phyloP scores from a whole-genome alignment of 2,888 invertebrate species.

The Eutolmus rufibarbis region DNA sequence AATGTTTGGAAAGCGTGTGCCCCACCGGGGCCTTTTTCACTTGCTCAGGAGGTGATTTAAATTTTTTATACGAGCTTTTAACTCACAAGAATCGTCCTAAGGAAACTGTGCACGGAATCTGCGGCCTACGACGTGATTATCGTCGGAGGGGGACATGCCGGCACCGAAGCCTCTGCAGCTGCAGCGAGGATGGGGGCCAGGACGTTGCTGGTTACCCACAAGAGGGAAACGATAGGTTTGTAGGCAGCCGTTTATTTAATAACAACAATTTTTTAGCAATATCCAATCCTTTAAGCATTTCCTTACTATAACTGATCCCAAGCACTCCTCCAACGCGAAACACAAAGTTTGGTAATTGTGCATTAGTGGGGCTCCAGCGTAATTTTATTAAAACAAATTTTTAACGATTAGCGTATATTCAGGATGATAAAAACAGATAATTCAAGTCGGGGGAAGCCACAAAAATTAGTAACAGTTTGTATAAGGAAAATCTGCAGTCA shows the following conservation, averaged over 20 bases:
- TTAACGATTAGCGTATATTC: no score
- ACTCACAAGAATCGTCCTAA: not conserved
- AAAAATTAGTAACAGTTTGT: no score
- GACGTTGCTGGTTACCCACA: conserved; percentile 84
- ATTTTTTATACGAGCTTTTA: not conserved
- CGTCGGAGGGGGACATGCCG: conserved; percentile 92
- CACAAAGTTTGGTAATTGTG: no score
- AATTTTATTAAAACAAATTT: no score
- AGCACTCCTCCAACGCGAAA: no score
- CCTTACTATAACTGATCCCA: no score
- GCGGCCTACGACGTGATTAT: conserved; percentile 74
- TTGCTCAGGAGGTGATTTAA: not conserved
- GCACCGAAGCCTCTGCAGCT: conserved; percentile 85
- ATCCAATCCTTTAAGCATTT: no score
- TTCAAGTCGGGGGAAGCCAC: no score
- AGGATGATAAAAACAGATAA: no score
- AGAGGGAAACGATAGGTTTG: conserved; percentile 78
- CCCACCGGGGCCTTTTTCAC: not conserved
- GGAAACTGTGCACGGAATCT: not conserved
- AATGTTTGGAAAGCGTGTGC: not conserved
- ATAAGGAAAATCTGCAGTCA: no score
- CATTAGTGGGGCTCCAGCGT: no score
- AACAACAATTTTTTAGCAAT: not conserved
- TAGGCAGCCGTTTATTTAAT: not conserved
- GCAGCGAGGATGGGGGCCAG: conserved; percentile 82